Percentiles rank a stretch among this genome's conserved stretches.
Conservation (phyloP, 2,888 invertebrate species). For the Priocnemis perturbator region DNA sequence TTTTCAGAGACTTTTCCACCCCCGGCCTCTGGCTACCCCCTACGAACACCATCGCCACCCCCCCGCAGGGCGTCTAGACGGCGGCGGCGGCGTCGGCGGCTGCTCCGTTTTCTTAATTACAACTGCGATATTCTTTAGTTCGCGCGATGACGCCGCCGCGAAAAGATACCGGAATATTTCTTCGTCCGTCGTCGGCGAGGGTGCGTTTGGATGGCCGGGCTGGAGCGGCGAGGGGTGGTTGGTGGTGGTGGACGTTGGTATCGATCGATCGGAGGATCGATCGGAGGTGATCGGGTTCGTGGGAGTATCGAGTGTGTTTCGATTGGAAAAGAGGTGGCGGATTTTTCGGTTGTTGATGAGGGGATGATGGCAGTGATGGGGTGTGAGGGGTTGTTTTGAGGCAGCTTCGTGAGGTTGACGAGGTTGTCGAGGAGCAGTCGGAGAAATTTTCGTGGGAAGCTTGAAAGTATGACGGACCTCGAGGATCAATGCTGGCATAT, state of each 20-base stretch:
- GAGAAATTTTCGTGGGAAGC: too few relatives aligned
- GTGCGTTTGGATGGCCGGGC: too few relatives aligned
- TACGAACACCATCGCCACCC: conserved; percentile 49
- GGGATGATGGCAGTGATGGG: too few relatives aligned
- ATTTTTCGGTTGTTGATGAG: too few relatives aligned
- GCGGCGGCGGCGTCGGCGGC: conserved; percentile 53
- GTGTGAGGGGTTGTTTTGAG: too few relatives aligned
- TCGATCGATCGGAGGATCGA: conserved; percentile 31
- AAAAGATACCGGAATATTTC: conserved; percentile 68
- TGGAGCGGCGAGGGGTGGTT: not conserved
- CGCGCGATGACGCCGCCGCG: conserved; percentile 74
- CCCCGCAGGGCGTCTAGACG: conserved; percentile 34
- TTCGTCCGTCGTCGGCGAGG: conserved; percentile 45
- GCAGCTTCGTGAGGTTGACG: too few relatives aligned
- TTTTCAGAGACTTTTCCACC: conserved; percentile 74
- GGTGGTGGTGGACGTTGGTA: not conserved
- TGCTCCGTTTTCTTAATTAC: conserved; percentile 74
- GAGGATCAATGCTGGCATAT: too few relatives aligned
- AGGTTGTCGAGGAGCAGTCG: too few relatives aligned
- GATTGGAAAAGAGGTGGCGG: too few relatives aligned
- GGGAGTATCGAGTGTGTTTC: too few relatives aligned
- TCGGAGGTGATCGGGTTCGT: not conserved
- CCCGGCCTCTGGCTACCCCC: conserved; percentile 59
- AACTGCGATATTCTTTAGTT: conserved; percentile 75
- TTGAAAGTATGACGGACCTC: too few relatives aligned